Evolutionary conservation across 2,797 vertebrate genomes (phyloP).

Genomic region (Parauchenoglanis punctatus): DNA sequence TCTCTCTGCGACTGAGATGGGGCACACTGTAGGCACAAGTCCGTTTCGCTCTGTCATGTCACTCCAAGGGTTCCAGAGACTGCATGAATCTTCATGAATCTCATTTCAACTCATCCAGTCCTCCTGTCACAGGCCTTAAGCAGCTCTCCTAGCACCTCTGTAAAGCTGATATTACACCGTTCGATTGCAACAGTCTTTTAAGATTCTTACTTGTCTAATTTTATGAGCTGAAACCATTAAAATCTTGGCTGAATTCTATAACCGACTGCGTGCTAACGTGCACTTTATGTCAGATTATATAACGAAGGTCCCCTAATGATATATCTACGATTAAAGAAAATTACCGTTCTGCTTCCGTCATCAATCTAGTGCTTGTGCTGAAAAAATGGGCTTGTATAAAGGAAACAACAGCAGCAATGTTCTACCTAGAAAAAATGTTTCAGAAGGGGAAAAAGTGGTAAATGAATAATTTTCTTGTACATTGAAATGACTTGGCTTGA

Average conservation of each 20-base stretch:
- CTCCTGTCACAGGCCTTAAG: neutral
- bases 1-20: constrained; percentile 21
- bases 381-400: neutral
- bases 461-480: too few relatives aligned
- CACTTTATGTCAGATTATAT: neutral
- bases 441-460: neutral
- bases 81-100: constrained; percentile 17
- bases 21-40: constrained; percentile 24
- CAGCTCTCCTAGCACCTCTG: neutral
- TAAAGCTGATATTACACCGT: neutral
- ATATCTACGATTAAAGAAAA: neutral
- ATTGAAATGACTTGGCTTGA: neutral
- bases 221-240: neutral
- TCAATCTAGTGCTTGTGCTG: neutral
- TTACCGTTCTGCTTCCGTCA: neutral
- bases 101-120: constrained; percentile 4
- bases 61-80: neutral
- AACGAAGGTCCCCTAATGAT: neutral
- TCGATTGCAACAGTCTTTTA: neutral
- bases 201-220: neutral
- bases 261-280: neutral
- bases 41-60: constrained; percentile 16
- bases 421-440: neutral
- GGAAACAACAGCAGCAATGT: neutral
- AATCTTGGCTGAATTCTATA: neutral